Percentiles rank a stretch among this genome's conserved stretches.
These are phyloP conservation scores for Leucoraja erinaceus DNA, from an alignment of 2,113 vertebrate genomes.

Conservation along the genomic window DNA sequence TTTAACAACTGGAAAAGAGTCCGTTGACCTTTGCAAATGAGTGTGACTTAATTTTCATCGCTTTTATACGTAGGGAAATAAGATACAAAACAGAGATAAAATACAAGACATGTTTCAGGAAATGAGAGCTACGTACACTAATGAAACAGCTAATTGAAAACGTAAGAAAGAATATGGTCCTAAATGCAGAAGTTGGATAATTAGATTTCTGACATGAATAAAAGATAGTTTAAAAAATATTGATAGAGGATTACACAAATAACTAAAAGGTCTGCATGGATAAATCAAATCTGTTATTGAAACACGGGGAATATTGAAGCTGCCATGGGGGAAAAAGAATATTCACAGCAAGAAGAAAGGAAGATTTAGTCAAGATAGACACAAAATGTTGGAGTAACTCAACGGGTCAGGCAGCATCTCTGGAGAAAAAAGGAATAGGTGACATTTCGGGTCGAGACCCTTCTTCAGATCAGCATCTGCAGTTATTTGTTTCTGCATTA, in stretches of 20 bases:
- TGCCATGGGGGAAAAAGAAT: not conserved
- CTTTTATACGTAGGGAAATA: slow-evolving; percentile 4
- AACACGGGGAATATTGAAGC: not conserved
- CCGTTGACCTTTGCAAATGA: slow-evolving; percentile 28
- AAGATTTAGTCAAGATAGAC: not conserved
- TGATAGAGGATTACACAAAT: not conserved
- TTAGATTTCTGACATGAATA: not conserved
- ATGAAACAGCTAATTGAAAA: slow-evolving; percentile 2
- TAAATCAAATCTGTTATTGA: not conserved
- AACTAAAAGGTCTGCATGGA: not conserved
- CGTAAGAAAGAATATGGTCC: not conserved
- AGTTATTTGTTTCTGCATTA: too few species aligned
- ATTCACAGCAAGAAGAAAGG: not conserved
- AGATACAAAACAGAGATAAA: not conserved
- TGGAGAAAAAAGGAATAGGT: too few species aligned
- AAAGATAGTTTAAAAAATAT: not conserved
- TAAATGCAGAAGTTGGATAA: not conserved
- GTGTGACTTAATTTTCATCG: slow-evolving; percentile 12
- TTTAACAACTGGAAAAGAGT: slow-evolving; percentile 26
- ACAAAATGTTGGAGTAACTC: too few species aligned
- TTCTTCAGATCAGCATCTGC: too few species aligned
- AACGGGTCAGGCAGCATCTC: too few species aligned
- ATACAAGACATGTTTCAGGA: not conserved
- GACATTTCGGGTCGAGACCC: too few species aligned
- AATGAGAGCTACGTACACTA: not conserved